These are phyloP conservation scores for Carettochelys insculpta DNA, from an alignment of 2,113 vertebrate genomes.

Conservation along the genomic window DNA sequence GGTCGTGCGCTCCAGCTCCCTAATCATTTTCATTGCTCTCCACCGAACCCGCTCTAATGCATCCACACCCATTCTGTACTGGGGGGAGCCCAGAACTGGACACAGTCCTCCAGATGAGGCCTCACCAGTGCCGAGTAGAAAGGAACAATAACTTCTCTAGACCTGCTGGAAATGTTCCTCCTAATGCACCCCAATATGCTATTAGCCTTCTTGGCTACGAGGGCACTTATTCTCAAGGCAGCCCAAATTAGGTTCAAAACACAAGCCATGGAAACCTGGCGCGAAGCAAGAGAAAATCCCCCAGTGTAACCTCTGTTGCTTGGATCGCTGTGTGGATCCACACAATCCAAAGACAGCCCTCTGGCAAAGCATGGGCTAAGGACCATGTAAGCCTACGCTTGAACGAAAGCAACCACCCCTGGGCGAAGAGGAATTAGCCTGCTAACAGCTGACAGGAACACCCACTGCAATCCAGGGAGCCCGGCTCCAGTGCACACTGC, in stretches of 20 bases:
- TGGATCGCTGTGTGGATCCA: neutral
- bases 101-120: no score
- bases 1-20: no score
- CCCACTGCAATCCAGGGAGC: neutral
- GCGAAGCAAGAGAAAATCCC: neutral
- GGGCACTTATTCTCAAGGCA: neutral
- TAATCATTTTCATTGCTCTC: no score
- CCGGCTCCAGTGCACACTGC: neutral
- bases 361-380: neutral
- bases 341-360: neutral
- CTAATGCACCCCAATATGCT: no score
- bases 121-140: no score
- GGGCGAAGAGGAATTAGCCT: neutral
- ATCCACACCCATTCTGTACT: no score
- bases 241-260: neutral
- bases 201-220: no score
- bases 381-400: accelerated
- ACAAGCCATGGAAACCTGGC: neutral
- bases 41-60: no score
- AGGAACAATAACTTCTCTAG: no score
- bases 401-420: neutral
- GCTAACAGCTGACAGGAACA: neutral
- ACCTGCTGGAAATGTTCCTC: no score
- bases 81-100: no score
- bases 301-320: neutral